Conservation (phyloP, 2,888 invertebrate species). For the Drosophila sordidula region DNA sequence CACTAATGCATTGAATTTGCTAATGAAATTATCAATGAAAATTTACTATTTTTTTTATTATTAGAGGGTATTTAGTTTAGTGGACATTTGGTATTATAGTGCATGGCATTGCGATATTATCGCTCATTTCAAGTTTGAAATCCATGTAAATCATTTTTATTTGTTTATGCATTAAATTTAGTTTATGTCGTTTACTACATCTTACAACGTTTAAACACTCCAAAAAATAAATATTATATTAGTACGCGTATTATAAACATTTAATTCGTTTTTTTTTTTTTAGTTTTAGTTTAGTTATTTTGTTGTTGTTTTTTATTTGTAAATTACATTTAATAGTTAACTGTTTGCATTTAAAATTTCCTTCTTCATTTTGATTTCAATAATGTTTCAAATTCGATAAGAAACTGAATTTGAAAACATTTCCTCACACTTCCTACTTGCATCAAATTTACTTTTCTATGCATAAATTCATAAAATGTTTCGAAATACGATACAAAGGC, state of each 20-base stretch:
- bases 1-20: conserved; percentile 42
- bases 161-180: conserved; percentile 13
- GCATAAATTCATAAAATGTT: conserved; percentile 76
- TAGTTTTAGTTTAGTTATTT: conserved; percentile 35
- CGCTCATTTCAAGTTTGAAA: conserved; percentile 16
- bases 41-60: conserved; percentile 36
- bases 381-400: conserved; percentile 57
- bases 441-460: conserved; percentile 51
- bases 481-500: conserved; percentile 81
- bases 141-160: conserved; percentile 42
- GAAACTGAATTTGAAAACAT: conserved; percentile 60
- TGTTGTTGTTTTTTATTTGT: conserved; percentile 33
- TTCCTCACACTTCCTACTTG: conserved; percentile 33
- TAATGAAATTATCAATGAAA: conserved; percentile 45
- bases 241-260: conserved; percentile 62
- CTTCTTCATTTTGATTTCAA: conserved; percentile 69
- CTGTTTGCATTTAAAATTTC: conserved; percentile 66
- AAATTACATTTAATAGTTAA: conserved; percentile 81
- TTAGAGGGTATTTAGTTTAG: conserved; percentile 40
- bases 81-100: conserved; percentile 60
- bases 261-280: conserved; percentile 43
- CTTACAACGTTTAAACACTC: conserved; percentile 82
- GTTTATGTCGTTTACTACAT: conserved; percentile 51
- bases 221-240: conserved; percentile 79
- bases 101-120: conserved; percentile 32